A percentile compares a stretch with the other conserved stretches of the same genome.
phyloP scores from a whole-genome alignment of 2,888 invertebrate genomes.

The Fragum sueziense region DNA sequence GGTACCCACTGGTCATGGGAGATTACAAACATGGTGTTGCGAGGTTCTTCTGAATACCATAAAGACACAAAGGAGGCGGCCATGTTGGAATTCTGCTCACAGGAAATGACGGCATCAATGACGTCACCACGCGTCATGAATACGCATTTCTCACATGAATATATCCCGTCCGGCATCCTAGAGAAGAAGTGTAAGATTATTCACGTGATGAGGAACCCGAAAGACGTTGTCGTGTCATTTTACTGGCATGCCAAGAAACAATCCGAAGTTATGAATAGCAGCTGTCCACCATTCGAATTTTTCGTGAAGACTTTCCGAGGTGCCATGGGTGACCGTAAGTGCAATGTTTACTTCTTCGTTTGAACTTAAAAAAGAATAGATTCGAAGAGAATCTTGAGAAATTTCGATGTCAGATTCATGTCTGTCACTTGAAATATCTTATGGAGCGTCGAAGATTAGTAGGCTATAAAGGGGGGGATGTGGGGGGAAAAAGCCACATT shows the following conservation, averaged over 20 bases:
- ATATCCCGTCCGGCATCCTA: not conserved
- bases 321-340: not conserved
- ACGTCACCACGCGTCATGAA: constrained; percentile 8
- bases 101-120: constrained; percentile 9
- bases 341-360: too few species aligned
- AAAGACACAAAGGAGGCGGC: constrained; percentile 4
- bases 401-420: too few species aligned
- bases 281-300: not conserved
- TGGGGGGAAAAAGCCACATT: too few species aligned
- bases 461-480: too few species aligned
- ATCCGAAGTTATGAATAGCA: not conserved
- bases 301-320: not conserved
- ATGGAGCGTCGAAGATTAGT: too few species aligned
- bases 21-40: not conserved
- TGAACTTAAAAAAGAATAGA: too few species aligned
- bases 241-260: not conserved
- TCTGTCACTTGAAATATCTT: too few species aligned
- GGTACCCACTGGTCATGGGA: constrained; percentile 14
- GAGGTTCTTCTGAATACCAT: not conserved
- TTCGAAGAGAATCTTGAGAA: too few species aligned
- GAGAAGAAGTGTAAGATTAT: constrained; percentile 14
- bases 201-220: constrained; percentile 5
- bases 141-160: not conserved
- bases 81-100: constrained; percentile 13
- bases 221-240: constrained; percentile 9